These are phyloP conservation scores for Caranx ignobilis DNA, from an alignment of 2,113 vertebrate genomes.

Conservation along the genomic window DNA sequence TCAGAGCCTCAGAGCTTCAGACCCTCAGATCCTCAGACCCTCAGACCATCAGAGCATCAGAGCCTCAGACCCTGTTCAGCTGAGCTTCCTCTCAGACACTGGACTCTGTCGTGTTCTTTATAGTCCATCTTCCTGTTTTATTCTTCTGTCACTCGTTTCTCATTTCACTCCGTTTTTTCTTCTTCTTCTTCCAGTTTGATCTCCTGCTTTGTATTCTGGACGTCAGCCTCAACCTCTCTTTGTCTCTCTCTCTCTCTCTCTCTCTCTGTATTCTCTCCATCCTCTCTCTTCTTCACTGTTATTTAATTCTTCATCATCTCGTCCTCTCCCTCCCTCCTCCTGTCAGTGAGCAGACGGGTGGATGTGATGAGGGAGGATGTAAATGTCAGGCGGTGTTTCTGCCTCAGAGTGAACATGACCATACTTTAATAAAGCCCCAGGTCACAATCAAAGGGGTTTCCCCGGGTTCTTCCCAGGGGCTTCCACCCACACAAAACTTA, in stretches of 20 bases:
- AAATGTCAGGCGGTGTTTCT: conserved; percentile 66
- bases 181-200: conserved; percentile 62
- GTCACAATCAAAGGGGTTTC: conserved; percentile 56
- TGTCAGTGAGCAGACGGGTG: conserved; percentile 48
- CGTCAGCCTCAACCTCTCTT: conserved; percentile 3
- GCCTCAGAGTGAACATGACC: conserved; percentile 58
- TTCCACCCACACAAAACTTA: neutral
- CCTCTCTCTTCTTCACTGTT: neutral
- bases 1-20: too few relatives aligned
- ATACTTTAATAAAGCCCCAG: conserved; percentile 50
- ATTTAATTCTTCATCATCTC: neutral
- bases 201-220: conserved; percentile 61
- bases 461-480: conserved; percentile 10
- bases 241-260: neutral
- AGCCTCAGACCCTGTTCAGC: too few relatives aligned
- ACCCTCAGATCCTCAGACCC: too few relatives aligned
- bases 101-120: conserved; percentile 30
- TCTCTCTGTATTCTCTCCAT: conserved; percentile 1
- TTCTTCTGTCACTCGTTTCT: neutral
- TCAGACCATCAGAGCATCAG: too few relatives aligned
- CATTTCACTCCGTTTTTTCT: conserved; percentile 21
- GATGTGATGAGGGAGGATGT: conserved; percentile 68
- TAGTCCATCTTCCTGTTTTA: neutral
- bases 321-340: conserved; percentile 5
- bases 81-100: neutral